Percentiles rank a stretch among this genome's conserved stretches.
Conservation (phyloP, 2,113 vertebrate species). For the Sinocyclocheilus anshuiensis region DNA sequence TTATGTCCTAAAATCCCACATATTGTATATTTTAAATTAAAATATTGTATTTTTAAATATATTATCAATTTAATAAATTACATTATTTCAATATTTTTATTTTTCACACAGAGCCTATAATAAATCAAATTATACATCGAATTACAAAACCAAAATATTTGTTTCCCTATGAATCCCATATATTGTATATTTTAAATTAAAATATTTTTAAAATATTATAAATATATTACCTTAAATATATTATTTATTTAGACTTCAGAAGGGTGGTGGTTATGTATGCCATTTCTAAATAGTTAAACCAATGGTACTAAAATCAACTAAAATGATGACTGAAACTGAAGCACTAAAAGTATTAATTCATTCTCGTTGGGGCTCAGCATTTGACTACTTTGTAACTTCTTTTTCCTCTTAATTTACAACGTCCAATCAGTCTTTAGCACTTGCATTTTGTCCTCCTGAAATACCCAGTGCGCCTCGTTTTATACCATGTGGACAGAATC, state of each 20-base stretch:
- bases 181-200: background rate
- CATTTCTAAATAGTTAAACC: background rate
- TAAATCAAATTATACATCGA: too few species aligned
- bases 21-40: too few species aligned
- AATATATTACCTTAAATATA: too few species aligned
- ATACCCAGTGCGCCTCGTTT: slow-evolving; percentile 62
- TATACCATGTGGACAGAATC: slow-evolving; percentile 50
- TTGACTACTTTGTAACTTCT: background rate
- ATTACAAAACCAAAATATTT: too few species aligned
- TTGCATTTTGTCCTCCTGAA: slow-evolving; percentile 37
- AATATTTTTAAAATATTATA: background rate
- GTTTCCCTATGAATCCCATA: background rate
- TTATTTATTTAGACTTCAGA: too few species aligned
- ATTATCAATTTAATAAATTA: too few species aligned
- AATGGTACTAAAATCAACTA: background rate
- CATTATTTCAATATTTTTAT: too few species aligned
- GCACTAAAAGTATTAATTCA: background rate
- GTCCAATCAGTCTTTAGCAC: slow-evolving; percentile 50
- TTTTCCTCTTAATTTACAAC: slow-evolving; percentile 5
- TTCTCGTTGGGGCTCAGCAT: background rate
- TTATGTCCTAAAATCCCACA: too few species aligned
- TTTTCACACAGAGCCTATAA: too few species aligned
- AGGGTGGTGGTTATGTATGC: background rate
- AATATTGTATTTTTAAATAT: too few species aligned
- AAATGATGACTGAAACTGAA: background rate